Evolutionary conservation across 2,113 vertebrate species (phyloP).

Genomic region (Melanerpes formicivorus): DNA sequence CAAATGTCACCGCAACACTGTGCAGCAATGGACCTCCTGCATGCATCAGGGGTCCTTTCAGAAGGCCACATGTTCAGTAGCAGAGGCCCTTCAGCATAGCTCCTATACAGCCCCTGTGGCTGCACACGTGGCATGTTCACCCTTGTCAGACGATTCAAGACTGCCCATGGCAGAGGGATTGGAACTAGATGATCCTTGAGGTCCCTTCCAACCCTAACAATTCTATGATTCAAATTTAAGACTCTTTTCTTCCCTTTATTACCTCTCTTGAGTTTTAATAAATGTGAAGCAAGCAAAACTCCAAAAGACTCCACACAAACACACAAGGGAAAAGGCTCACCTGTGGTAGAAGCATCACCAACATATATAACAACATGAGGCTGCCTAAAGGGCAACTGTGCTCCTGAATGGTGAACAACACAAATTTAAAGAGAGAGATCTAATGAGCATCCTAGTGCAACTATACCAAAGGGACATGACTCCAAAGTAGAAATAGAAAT

Average conservation of each 20-base stretch:
- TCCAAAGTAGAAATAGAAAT: no score
- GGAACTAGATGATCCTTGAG: no score
- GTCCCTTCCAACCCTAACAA: no score
- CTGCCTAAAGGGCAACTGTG: background rate
- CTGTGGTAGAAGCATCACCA: background rate
- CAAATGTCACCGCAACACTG: background rate
- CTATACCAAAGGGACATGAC: background rate
- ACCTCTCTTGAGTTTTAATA: background rate
- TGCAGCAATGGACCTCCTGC: background rate
- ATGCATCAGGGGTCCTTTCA: background rate
- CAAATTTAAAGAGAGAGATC: background rate
- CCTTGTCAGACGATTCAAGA: background rate
- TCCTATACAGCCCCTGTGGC: fast-evolving
- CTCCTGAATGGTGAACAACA: background rate
- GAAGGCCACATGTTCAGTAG: background rate
- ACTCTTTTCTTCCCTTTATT: background rate
- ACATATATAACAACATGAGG: background rate
- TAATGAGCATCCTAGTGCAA: background rate
- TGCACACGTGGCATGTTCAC: background rate
- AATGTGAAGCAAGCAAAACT: background rate
- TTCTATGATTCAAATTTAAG: background rate
- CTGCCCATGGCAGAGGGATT: no score
- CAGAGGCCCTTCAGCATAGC: background rate
- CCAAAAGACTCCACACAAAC: background rate
- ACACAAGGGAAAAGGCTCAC: background rate